Conservation (phyloP, 2,113 vertebrate genomes). For the Nothoprocta pentlandii region DNA sequence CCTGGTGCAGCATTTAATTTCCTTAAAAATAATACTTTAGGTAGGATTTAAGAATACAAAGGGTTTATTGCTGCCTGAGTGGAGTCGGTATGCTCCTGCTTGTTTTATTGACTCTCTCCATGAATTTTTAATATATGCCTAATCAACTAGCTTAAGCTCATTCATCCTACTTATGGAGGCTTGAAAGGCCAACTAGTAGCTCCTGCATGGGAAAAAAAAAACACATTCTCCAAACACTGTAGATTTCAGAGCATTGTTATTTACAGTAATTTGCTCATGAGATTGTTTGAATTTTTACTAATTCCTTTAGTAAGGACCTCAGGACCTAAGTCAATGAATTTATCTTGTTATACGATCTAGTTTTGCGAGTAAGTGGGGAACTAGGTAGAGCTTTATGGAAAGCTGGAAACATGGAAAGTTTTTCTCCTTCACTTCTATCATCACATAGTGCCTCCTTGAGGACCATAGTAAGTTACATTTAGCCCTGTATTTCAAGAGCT, state of each 20-base stretch:
- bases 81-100: not conserved
- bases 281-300: not conserved
- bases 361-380: not conserved
- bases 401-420: not conserved
- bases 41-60: not conserved
- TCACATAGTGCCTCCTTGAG: not conserved
- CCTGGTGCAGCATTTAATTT: not conserved
- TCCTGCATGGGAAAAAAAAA: not conserved
- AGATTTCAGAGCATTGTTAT: not conserved
- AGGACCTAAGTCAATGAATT: not conserved
- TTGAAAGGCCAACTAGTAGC: not conserved
- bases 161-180: not conserved
- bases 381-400: not conserved
- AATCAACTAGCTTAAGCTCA: not conserved
- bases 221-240: rapidly evolving
- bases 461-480: not conserved
- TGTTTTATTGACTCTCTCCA: not conserved
- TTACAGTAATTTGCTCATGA: not conserved
- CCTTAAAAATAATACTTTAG: not conserved
- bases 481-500: not conserved
- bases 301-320: not conserved
- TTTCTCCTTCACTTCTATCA: not conserved
- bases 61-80: not conserved
- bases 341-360: not conserved
- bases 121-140: not conserved